These are phyloP conservation scores for Eudemis profundana DNA, from an alignment of 2,888 invertebrate species.

Conservation along the genomic window DNA sequence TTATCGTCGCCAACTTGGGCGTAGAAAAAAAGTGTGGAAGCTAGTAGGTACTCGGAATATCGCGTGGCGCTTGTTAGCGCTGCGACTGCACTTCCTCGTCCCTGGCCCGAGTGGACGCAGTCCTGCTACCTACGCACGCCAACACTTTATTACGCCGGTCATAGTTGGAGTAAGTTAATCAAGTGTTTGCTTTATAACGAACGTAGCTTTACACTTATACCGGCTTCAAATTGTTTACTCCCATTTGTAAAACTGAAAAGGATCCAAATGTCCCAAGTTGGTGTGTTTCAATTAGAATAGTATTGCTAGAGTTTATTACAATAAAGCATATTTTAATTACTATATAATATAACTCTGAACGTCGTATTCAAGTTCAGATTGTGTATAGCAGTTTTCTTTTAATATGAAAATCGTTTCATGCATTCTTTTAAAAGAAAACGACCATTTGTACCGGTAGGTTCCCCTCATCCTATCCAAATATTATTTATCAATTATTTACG, in stretches of 20 bases:
- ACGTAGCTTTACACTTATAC: background rate
- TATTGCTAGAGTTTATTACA: no score
- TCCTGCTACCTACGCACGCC: background rate
- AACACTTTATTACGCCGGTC: background rate
- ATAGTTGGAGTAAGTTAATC: background rate
- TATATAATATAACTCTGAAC: background rate
- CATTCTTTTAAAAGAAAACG: no score
- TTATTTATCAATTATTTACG: no score
- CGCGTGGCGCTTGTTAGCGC: background rate
- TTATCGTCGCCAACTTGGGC: background rate
- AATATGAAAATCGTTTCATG: no score
- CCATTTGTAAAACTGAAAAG: constrained; percentile 34
- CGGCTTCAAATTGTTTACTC: constrained; percentile 35
- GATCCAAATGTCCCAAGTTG: background rate
- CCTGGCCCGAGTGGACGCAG: background rate
- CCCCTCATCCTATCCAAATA: no score
- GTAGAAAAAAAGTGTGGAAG: background rate
- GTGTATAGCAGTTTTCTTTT: no score
- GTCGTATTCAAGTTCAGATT: no score
- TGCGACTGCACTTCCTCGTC: constrained; percentile 1
- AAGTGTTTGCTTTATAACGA: background rate
- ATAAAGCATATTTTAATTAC: background rate
- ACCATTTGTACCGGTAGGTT: no score
- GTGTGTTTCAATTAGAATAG: background rate
- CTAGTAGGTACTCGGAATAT: background rate